Base-by-base conservation (phyloP, 2,797 vertebrate genomes). In the Psittacula echo region DNA sequence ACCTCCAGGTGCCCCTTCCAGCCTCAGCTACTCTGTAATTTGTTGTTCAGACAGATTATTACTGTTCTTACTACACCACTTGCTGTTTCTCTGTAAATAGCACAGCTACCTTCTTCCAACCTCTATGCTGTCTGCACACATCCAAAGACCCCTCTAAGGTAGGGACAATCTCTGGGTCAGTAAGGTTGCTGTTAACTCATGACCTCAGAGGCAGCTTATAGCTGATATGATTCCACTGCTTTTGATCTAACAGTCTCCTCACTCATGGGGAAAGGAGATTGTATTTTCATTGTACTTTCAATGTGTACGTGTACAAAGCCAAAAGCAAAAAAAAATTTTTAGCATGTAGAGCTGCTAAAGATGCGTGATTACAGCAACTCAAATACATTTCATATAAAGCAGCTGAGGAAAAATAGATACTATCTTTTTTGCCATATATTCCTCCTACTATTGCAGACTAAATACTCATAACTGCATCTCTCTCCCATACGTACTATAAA, bases 171-270 rank as follows among this genome's bases (percentile, higher is more conserved):
- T 64, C 56, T 50, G 41, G 10, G 30, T 81, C 19, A 75, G n/a
- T 42, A 29, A 71, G 10, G 4, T 7, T 56, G 20, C 51, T 32
- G 26, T 32, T 34, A 89, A 72, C 68, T 7, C 0, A 0, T 87
- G 66, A 89, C 29, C 13, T 72, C 22, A 68, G 27, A 81, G 37
- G 41, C 58, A 75, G 21, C 17, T 64, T 75, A 41, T n/a, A 51
- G 54, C 37, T 53, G 41, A n/a, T 70, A 76, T 37, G 5, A 10
- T 47, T 65, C 44, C 13, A 45, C 8, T 70, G 42, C 22, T 34
- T 61, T 66, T 48, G 54, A 37, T 48, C 12, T 56, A 76, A 51
- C 5, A 60, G 41, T 23, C 42, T 70, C 20, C 22, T 76, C 37
- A 23, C 6, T 68, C 16, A 9, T 22, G 9, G 19, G 53, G 11